Conservation (phyloP, 2,888 invertebrate genomes). For the Chouioia cunea region DNA sequence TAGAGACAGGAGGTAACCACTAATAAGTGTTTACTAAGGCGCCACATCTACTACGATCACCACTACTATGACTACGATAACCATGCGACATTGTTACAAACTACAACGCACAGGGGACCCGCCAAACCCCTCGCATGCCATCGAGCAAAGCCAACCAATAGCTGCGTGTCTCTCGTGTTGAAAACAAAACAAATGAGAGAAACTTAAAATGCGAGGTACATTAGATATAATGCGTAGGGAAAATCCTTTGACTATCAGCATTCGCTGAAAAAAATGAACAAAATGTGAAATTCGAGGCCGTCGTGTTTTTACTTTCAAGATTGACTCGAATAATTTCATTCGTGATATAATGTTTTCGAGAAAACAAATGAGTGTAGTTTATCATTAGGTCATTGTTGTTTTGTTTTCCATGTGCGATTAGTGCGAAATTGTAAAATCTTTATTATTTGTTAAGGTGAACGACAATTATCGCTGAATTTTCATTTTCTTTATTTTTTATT, state of each 20-base stretch:
- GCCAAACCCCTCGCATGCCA: constrained; percentile 67
- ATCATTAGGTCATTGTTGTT: constrained; percentile 58
- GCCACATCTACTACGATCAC: constrained; percentile 54
- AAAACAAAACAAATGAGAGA: constrained; percentile 42
- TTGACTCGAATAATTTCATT: constrained; percentile 33
- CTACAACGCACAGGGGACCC: constrained; percentile 61
- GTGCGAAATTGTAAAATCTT: constrained; percentile 42
- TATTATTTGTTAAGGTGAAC: constrained; percentile 46
- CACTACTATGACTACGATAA: constrained; percentile 54
- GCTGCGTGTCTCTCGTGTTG: constrained; percentile 56
- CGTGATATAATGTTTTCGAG: constrained; percentile 18
- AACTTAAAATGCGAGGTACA: constrained; percentile 40
- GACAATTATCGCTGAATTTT: constrained; percentile 20
- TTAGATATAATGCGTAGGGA: constrained; percentile 38
- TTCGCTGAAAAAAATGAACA: constrained; percentile 34
- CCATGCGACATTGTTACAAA: constrained; percentile 57
- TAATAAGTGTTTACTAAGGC: constrained; percentile 56
- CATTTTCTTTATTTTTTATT: constrained; percentile 39
- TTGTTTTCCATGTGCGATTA: constrained; percentile 45
- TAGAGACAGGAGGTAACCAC: constrained; percentile 80
- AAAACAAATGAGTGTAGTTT: constrained; percentile 46
- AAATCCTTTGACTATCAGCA: constrained; percentile 37
- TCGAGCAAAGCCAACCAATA: constrained; percentile 58
- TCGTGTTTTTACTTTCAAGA: constrained; percentile 30
- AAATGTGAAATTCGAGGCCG: constrained; percentile 28